Base-by-base conservation (phyloP, 1,140 invertebrate species). In the Mizuhopecten yessoensis region DNA sequence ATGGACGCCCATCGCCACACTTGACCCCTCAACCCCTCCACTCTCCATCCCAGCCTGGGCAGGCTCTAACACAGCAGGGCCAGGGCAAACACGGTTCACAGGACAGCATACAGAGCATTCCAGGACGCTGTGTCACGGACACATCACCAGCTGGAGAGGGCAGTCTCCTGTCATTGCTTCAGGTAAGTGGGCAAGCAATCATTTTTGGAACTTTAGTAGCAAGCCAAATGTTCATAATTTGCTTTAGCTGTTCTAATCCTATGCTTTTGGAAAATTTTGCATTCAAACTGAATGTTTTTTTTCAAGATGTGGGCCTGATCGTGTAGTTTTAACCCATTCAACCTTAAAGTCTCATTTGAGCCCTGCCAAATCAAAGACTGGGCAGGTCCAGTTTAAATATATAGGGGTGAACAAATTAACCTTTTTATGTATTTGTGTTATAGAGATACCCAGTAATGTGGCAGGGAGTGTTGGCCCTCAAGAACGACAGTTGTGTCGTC, bases 401-500 rank as follows among this genome's bases (percentile, higher is more conserved):
- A n/a, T n/a, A n/a, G n/a, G n/a, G n/a, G n/a, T n/a, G n/a, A n/a
- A n/a, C n/a, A n/a, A n/a, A n/a, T n/a, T n/a, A 33, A 34, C 88
- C 10, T 34, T 15, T 34, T 39, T 87, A 20, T 91, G 3, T 49
- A 88, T 88, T 87, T 45, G 57, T 34, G 33, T 92, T 94, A 20
- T 94, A 96, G 95, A 91, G 94, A 34, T 96, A 96, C 90, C 96
- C 96, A n/a, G 98, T 99, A 34, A 98, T 99, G 98, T 99, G 99
- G 99, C 98, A 99, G 97, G 99, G 99, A 0, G 96, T 99, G 45
- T 96, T 99, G 93, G 99, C 98, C 0, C 97, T 99, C 42, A 99
- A 99, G 96, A 99, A 99, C 96, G 99, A 99, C 96, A 98, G 98
- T 94, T 99, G 99, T 5, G 98, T 98, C 33, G 99, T 99, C 15